A percentile compares a stretch with the other conserved stretches of the same genome.
These are phyloP conservation scores for Halichoeres trimaculatus DNA, from an alignment of 2,113 vertebrate species.

Conservation along the genomic window DNA sequence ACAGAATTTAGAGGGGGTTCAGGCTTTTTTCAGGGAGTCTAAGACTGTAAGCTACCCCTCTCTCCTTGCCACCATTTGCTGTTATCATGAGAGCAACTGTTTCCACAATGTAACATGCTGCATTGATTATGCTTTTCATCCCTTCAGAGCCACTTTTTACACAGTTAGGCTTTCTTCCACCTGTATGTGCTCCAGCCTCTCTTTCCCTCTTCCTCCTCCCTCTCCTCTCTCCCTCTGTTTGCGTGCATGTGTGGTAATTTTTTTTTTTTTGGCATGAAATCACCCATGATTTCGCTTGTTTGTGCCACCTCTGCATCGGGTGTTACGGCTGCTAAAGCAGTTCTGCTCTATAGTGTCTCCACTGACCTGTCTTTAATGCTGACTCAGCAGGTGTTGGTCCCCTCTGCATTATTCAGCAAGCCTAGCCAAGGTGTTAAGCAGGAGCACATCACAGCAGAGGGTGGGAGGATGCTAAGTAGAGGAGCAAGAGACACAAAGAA, in stretches of 20 bases:
- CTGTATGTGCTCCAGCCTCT: background rate
- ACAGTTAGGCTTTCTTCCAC: slow-evolving; percentile 6
- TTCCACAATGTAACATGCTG: slow-evolving; percentile 22
- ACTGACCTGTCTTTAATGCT: slow-evolving; percentile 73
- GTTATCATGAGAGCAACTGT: slow-evolving; percentile 27
- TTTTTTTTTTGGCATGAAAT: background rate
- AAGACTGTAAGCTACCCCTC: too few relatives aligned
- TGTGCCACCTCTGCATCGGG: slow-evolving; percentile 20
- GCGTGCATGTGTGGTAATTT: background rate
- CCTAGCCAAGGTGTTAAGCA: slow-evolving; percentile 74
- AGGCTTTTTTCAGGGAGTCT: background rate
- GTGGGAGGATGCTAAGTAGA: slow-evolving; percentile 57
- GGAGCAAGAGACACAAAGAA: slow-evolving; percentile 30
- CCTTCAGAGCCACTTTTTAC: slow-evolving; percentile 10
- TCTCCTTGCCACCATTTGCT: background rate
- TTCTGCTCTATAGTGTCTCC: slow-evolving; percentile 52
- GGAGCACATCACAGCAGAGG: slow-evolving; percentile 62
- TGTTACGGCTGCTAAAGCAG: slow-evolving; percentile 36
- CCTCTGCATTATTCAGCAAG: slow-evolving; percentile 75
- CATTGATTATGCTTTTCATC: slow-evolving; percentile 56
- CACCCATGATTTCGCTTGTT: slow-evolving; percentile 11
- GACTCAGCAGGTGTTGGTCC: slow-evolving; percentile 61
- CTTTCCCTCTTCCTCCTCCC: background rate
- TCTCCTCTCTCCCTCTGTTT: background rate
- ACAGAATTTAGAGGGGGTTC: too few relatives aligned